These are phyloP conservation scores for Periophthalmodon schlosseri DNA, from an alignment of 2,113 vertebrate genomes.

Conservation along the genomic window DNA sequence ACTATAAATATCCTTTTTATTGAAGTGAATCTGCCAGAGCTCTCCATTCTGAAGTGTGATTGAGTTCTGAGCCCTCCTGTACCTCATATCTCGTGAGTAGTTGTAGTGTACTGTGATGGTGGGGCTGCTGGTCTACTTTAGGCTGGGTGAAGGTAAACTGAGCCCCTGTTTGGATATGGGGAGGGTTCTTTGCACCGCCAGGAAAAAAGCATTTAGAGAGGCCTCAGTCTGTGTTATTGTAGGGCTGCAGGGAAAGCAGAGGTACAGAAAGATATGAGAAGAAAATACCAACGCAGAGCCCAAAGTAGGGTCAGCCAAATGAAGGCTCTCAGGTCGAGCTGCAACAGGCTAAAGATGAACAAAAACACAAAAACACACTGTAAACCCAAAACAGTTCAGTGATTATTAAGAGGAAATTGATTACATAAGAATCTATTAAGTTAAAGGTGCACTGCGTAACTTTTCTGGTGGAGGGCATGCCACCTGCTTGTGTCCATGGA, in stretches of 20 bases:
- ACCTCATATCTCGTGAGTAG: slow-evolving; percentile 3
- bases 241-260: slow-evolving; percentile 54
- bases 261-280: background rate
- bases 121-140: slow-evolving; percentile 29
- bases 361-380: background rate
- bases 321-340: background rate
- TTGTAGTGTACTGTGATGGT: slow-evolving; percentile 18
- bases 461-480: too few species aligned
- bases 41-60: background rate
- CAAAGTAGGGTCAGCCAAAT: slow-evolving; percentile 8
- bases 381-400: background rate
- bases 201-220: slow-evolving; percentile 70
- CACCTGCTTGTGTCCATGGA: too few species aligned
- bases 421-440: too few species aligned
- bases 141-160: slow-evolving; percentile 58
- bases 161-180: slow-evolving; percentile 72
- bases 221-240: slow-evolving; percentile 73
- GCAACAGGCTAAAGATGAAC: background rate
- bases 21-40: background rate
- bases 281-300: slow-evolving; percentile 9
- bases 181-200: slow-evolving; percentile 60
- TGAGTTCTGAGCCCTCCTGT: background rate
- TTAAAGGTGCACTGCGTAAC: too few species aligned
- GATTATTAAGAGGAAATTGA: too few species aligned
- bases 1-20: background rate